Conservation (phyloP, 1,140 invertebrate genomes). For the Drosophila bifasciata region DNA sequence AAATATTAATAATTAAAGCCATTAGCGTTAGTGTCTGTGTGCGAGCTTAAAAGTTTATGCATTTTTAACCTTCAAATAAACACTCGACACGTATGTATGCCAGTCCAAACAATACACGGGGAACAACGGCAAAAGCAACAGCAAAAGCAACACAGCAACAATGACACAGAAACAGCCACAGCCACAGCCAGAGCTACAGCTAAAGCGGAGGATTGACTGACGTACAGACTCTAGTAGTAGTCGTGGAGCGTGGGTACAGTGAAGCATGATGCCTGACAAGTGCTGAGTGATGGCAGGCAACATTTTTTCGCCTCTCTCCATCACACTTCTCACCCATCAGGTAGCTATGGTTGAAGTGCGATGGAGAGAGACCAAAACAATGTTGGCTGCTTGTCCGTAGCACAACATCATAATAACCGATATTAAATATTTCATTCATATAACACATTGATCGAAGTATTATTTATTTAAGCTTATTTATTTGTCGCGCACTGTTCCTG, state of each 20-base stretch:
- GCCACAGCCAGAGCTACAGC: constrained; percentile 4
- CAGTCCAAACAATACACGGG: constrained; percentile 27
- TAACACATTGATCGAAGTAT: too few species aligned
- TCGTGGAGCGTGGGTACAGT: neutral
- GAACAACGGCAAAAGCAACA: constrained; percentile 35
- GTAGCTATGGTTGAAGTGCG: too few species aligned
- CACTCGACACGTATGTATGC: constrained; percentile 55
- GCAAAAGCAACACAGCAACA: constrained; percentile 19
- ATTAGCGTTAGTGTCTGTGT: constrained; percentile 46
- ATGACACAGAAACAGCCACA: constrained; percentile 19
- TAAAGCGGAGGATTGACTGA: constrained; percentile 10
- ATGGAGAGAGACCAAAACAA: too few species aligned
- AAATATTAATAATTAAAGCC: constrained; percentile 76
- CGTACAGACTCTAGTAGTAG: neutral
- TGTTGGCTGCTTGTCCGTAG: too few species aligned
- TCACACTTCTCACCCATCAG: too few species aligned
- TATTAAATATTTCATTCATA: too few species aligned
- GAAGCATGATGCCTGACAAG: neutral
- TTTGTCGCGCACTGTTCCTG: neutral
- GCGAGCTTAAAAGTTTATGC: constrained; percentile 60
- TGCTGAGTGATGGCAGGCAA: neutral
- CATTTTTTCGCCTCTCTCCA: too few species aligned
- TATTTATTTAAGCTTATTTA: too few species aligned
- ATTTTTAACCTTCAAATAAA: constrained; percentile 74
- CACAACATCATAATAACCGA: too few species aligned